Base-by-base conservation (phyloP, 2,113 vertebrate genomes). In the Aleadryas rufinucha region DNA sequence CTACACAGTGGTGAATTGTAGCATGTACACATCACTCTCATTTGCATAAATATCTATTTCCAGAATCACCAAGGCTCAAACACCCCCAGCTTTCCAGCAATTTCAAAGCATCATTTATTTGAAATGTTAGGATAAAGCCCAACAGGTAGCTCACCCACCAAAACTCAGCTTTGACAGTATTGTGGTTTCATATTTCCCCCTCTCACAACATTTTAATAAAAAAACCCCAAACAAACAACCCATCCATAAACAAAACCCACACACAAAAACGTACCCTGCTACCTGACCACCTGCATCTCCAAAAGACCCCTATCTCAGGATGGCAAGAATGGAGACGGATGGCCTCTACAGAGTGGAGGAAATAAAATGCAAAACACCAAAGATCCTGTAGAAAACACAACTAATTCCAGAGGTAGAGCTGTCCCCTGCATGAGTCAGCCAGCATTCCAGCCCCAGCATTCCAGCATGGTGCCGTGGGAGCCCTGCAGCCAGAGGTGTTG, bases 1-100 rank as follows among this genome's bases (percentile, higher is more conserved):
- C 92, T 88, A 91, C 90, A 80, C 57, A 92, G 76, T 60, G 60
- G 87, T 89, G 87, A 95, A 96, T 68, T 96, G 88, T 59, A 79
- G 24, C 86, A 95, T 4, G 17, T 35, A 96, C 75, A 90, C 83
- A 95, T 90, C 86, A 82, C 53, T 53, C 82, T 96, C 63, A 81
- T 77, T 90, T 91, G 37, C 89, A 96, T 87, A 95, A 96, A 89
- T 68, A 84, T 52, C 79, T 50, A 20, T 93, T 97, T 97, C 96
- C 70, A 30, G n/a, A 96, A 88, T 27, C 60, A 78, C 63, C 33
- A 79, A 47, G 79, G 45, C 77, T 92, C 72, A 56, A 95, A 77
- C 27, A 54, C 11, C 11, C 61, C 15, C n/a, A 89, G 53, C 72
- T 53, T 96, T 75, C 56, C 65, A 16, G n/a, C 68, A 54, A 53